Conservation (phyloP, 2,113 vertebrate species). For the Okapia johnstoni region DNA sequence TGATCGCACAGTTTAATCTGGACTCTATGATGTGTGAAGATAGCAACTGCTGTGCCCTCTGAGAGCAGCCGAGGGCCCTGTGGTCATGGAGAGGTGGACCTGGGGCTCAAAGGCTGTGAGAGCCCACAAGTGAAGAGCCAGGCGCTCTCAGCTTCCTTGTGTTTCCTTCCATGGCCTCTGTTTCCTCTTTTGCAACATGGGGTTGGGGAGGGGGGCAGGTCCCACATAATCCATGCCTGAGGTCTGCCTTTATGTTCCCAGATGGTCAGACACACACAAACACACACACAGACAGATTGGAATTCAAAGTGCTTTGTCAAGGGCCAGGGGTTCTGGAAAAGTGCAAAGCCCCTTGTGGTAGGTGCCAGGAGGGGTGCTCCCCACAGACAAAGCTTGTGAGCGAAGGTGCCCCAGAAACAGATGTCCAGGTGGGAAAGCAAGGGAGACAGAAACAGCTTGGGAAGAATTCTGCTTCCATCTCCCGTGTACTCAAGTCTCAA, state of each 20-base stretch:
- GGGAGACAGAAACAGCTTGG: background rate
- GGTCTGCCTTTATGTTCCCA: background rate
- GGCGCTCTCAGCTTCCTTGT: background rate
- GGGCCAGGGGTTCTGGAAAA: background rate
- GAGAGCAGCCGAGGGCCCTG: background rate
- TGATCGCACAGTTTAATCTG: accelerated
- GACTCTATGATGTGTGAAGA: background rate
- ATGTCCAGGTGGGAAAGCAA: background rate
- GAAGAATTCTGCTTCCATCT: background rate
- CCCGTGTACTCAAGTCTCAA: background rate
- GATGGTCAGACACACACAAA: background rate
- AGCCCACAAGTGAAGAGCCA: background rate
- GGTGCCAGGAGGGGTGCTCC: background rate
- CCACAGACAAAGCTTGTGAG: background rate
- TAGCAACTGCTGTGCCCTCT: background rate
- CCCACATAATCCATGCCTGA: background rate
- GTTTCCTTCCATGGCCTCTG: background rate
- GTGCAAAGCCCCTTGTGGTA: background rate
- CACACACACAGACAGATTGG: background rate
- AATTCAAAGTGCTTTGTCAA: background rate
- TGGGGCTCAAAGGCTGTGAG: background rate
- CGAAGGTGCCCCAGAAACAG: background rate
- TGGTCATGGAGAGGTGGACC: background rate
- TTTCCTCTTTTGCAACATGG: background rate
- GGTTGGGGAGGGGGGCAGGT: background rate